Percentiles rank a stretch among this genome's conserved stretches.
Evolutionary conservation across 2,888 invertebrate species (phyloP).

Genomic region (Eupithecia dodoneata): DNA sequence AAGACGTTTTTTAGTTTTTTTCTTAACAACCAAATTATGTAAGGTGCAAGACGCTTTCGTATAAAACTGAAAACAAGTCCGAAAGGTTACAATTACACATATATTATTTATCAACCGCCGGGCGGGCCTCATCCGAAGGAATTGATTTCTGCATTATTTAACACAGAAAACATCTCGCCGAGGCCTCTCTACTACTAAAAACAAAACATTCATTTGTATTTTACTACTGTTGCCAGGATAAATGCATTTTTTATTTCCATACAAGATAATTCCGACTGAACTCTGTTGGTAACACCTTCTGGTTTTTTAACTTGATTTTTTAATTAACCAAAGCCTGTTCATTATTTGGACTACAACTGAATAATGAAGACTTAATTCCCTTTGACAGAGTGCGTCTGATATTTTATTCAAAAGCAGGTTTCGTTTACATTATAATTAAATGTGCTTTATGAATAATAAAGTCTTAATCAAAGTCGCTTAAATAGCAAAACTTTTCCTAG

Average conservation of each 20-base stretch:
- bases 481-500: slow-evolving; percentile 78
- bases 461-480: slow-evolving; percentile 75
- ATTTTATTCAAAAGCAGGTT: slow-evolving; percentile 82
- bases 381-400: slow-evolving; percentile 77
- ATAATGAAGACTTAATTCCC: slow-evolving; percentile 73
- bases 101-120: slow-evolving; percentile 77
- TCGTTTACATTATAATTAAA: slow-evolving; percentile 84
- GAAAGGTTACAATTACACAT: slow-evolving; percentile 77
- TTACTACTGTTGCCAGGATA: slow-evolving; percentile 74
- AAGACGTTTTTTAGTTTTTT: not conserved
- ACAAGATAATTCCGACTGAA: slow-evolving; percentile 45
- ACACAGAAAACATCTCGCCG: slow-evolving; percentile 76
- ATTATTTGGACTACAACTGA: slow-evolving; percentile 54
- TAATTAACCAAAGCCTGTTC: slow-evolving; percentile 55
- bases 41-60: slow-evolving; percentile 23
- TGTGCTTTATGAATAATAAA: slow-evolving; percentile 81
- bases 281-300: slow-evolving; percentile 41
- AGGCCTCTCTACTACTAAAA: slow-evolving; percentile 76
- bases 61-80: slow-evolving; percentile 52
- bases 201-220: slow-evolving; percentile 81
- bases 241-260: slow-evolving; percentile 71
- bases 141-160: slow-evolving; percentile 84
- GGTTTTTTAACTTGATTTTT: slow-evolving; percentile 44
- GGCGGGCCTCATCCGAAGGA: slow-evolving; percentile 69
- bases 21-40: not conserved